Evolutionary conservation across 2,888 invertebrate genomes (phyloP).

Genomic region (Tiliacea aurago): DNA sequence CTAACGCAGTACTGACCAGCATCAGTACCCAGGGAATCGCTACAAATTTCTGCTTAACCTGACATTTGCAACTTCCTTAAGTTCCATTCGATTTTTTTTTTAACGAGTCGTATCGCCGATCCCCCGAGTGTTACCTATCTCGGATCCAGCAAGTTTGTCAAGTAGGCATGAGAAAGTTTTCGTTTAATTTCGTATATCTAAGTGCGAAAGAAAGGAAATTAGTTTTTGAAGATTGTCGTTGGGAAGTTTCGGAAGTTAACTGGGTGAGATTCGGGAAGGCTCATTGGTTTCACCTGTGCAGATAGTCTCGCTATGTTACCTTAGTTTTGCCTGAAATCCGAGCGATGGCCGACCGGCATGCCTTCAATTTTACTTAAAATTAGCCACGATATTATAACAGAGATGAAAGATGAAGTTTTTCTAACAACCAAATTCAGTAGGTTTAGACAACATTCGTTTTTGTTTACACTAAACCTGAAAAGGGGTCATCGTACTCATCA

Average conservation of each 20-base stretch:
- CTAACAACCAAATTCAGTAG: neutral
- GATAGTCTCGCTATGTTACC: neutral
- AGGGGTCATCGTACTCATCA: too few species aligned
- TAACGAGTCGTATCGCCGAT: conserved; percentile 31
- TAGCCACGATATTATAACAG: neutral
- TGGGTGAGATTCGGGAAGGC: neutral
- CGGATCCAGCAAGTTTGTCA: conserved; percentile 30
- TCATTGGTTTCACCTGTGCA: conserved; percentile 6
- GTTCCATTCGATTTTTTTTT: conserved; percentile 53
- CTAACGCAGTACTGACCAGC: conserved; percentile 12
- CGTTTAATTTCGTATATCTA: conserved; percentile 38
- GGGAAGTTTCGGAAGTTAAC: conserved; percentile 30
- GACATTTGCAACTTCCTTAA: conserved; percentile 32
- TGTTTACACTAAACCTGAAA: too few species aligned
- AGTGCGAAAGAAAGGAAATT: conserved; percentile 49
- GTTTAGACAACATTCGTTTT: too few species aligned
- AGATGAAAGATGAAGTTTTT: neutral
- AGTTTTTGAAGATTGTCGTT: conserved; percentile 52
- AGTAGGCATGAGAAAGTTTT: conserved; percentile 39
- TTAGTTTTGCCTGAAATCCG: neutral
- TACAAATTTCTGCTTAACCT: conserved; percentile 7
- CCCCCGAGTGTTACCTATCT: conserved; percentile 37
- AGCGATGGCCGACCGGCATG: neutral
- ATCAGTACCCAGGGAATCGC: neutral
- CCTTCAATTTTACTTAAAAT: neutral